A percentile compares a stretch with the other conserved stretches of the same genome.
These are phyloP conservation scores for Hofmannophila pseudospretella DNA, from an alignment of 2,888 invertebrate genomes.

Conservation along the genomic window DNA sequence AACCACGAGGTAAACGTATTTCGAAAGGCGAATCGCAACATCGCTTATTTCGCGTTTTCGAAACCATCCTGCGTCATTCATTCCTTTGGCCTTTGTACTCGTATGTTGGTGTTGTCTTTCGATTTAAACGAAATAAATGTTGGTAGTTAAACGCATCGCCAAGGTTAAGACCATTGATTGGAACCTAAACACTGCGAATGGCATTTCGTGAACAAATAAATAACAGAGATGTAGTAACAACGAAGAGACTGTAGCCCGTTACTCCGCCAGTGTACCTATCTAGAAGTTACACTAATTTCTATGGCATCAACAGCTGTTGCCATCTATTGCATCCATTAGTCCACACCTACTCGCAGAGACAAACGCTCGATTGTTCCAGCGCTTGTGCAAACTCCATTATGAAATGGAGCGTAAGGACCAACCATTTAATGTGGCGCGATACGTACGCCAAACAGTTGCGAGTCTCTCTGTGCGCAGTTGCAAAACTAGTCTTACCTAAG, in stretches of 20 bases:
- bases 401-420: constrained; percentile 62
- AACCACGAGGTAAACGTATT: constrained; percentile 66
- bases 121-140: constrained; percentile 6
- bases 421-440: constrained; percentile 45
- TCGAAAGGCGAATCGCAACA: constrained; percentile 73
- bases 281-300: background rate
- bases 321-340: constrained; percentile 13
- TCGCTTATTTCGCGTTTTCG: constrained; percentile 75
- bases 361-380: constrained; percentile 47
- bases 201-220: constrained; percentile 3
- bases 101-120: constrained; percentile 30
- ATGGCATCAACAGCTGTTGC: constrained; percentile 8
- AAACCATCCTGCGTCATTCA: constrained; percentile 71
- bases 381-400: constrained; percentile 61
- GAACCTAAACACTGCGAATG: constrained; percentile 4
- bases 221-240: background rate
- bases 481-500: constrained; percentile 56
- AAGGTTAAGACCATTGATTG: constrained; percentile 10
- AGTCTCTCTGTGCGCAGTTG: constrained; percentile 47
- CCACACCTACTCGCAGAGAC: constrained; percentile 36
- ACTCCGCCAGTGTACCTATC: background rate
- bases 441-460: constrained; percentile 48
- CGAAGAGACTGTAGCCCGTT: background rate
- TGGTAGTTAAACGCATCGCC: constrained; percentile 4
- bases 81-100: constrained; percentile 53